These are phyloP conservation scores for Bugula neritina DNA, from an alignment of 2,888 invertebrate species.

Conservation along the genomic window DNA sequence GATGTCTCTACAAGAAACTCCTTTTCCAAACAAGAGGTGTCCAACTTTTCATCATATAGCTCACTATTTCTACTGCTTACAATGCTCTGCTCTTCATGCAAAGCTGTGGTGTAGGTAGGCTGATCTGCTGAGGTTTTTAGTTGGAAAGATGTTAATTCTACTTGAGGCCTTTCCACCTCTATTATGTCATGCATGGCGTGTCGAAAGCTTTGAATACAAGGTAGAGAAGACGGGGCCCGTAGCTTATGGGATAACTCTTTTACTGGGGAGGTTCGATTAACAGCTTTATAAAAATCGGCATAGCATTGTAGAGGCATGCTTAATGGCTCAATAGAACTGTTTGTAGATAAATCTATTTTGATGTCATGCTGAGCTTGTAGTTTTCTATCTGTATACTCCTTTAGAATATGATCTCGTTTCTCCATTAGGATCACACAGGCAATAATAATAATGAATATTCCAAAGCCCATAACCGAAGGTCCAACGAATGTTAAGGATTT, in stretches of 20 bases:
- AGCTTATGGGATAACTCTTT: neutral
- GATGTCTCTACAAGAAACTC: no score
- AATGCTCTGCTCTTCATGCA: no score
- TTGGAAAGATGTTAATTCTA: neutral
- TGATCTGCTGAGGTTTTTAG: neutral
- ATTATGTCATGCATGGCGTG: neutral
- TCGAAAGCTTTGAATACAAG: neutral
- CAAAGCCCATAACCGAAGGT: constrained; percentile 9
- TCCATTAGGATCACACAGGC: constrained; percentile 22
- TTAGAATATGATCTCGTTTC: constrained; percentile 2
- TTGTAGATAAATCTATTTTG: constrained; percentile 10
- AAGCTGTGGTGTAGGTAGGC: no score
- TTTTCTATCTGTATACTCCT: neutral
- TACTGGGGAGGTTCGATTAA: neutral
- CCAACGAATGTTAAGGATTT: constrained; percentile 22
- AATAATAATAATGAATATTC: constrained; percentile 23
- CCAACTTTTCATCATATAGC: no score
- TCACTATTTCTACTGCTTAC: no score
- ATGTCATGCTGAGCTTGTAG: neutral
- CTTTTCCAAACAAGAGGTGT: no score
- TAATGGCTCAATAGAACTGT: neutral
- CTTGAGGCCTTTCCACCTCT: neutral
- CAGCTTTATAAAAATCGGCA: neutral
- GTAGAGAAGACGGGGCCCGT: neutral
- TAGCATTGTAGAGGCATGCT: neutral